Base-by-base conservation (phyloP, 1,140 invertebrate genomes). In the Drosophila mojavensis region DNA sequence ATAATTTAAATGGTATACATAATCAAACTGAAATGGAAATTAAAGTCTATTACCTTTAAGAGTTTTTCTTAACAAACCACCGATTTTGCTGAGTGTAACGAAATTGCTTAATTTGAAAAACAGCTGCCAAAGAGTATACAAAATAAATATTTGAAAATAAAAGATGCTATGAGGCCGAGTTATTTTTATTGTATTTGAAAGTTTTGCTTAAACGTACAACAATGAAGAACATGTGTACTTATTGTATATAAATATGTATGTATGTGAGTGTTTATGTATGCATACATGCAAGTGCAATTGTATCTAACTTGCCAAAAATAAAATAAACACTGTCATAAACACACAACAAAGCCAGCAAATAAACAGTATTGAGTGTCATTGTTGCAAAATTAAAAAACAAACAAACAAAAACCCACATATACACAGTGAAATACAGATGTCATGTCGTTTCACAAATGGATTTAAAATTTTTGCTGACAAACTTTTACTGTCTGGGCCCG, bases 381-480 rank as follows among this genome's bases (percentile, higher is more conserved):
- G 56, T 62, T 56, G 51, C 58, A 33, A 68, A 74, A 62, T 60
- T 51, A 59, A 43, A 13, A 45, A 53, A 65, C 5, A 51, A 33
- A 51, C 28, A 24, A 45, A 80, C 56, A 30, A 30, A 30, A 30
- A 30, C 3, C 28, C 2, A 75, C 36, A 70, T 51, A 79, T 41
- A 62, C 56, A 60, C 56, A 71, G 6, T 5, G 15, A 5, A 15
- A 6, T 45, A 45, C 47, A 64, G 58, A 26, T 71, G 67, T 39
- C 74, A 66, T 41, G 59, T 58, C 53, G 56, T 60, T 79, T 75
- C 75, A 84, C 81, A 84, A 83, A 84, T 84, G 66, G 58, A 79
- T 82, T 75, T 78, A 58, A 67, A 58, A 67, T 65, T 48, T 65
- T 84, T 62, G 74, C 63, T 73, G 58, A 56, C 65, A 67, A 86